phyloP scores from a whole-genome alignment of 1,140 invertebrate species.

The fruit fly (Drosophila melanogaster) region DNA sequence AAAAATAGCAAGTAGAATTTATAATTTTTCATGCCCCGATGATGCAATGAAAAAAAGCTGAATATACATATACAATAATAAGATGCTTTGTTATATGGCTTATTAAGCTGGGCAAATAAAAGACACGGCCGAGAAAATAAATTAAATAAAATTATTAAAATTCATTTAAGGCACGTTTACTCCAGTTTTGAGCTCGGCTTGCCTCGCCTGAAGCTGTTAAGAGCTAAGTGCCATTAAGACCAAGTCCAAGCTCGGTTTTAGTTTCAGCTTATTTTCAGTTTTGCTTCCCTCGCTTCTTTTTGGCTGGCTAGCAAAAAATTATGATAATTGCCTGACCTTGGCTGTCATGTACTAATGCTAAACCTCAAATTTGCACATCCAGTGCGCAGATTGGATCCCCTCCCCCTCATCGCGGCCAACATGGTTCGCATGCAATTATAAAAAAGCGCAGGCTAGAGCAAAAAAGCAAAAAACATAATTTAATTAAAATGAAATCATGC shows the following conservation, averaged over 20 bases:
- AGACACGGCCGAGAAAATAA: constrained; percentile 24
- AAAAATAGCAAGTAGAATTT: constrained; percentile 81
- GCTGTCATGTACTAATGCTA: constrained; percentile 68
- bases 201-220: constrained; percentile 31
- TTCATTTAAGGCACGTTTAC: constrained; percentile 79
- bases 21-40: constrained; percentile 68
- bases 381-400: constrained; percentile 23
- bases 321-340: constrained; percentile 82
- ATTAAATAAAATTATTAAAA: constrained; percentile 56
- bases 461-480: constrained; percentile 79
- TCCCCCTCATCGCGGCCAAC: background rate
- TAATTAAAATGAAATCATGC: constrained; percentile 84
- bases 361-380: constrained; percentile 73
- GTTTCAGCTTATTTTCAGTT: constrained; percentile 36
- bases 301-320: constrained; percentile 58
- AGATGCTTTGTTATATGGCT: constrained; percentile 60
- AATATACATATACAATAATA: constrained; percentile 46
- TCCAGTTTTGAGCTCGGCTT: constrained; percentile 63
- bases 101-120: constrained; percentile 34
- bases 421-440: constrained; percentile 75
- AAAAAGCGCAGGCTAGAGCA: constrained; percentile 50
- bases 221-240: constrained; percentile 54
- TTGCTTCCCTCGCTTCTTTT: constrained; percentile 52
- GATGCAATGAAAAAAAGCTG: constrained; percentile 62
- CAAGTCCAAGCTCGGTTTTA: constrained; percentile 36